Evolutionary conservation across 2,797 vertebrate genomes (phyloP).

Genomic region (Sandelia bainsii): DNA sequence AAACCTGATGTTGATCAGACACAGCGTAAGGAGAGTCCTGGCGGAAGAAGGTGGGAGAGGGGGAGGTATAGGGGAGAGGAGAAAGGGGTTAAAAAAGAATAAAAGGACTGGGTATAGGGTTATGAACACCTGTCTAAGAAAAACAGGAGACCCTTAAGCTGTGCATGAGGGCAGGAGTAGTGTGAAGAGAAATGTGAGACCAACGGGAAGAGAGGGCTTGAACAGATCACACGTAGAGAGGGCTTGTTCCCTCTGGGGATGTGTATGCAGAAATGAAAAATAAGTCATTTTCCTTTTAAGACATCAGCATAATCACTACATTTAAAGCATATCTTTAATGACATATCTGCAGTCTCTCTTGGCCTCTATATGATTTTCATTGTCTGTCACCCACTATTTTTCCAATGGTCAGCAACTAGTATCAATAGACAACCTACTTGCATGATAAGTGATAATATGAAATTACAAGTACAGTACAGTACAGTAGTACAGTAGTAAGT

Average conservation of each 20-base stretch:
- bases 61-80: neutral
- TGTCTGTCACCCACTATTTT: too few species aligned
- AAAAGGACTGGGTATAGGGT: neutral
- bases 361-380: too few species aligned
- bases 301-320: too few species aligned
- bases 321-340: too few species aligned
- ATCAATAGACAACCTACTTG: too few species aligned
- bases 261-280: too few species aligned
- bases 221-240: neutral
- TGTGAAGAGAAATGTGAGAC: neutral
- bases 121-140: conserved; percentile 5
- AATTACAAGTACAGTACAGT: too few species aligned
- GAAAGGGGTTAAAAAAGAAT: neutral
- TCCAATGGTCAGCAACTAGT: too few species aligned
- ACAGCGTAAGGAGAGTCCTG: neutral
- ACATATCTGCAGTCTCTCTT: too few species aligned
- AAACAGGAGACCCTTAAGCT: neutral
- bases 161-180: conserved; percentile 1
- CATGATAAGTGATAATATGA: too few species aligned
- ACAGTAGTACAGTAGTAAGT: too few species aligned
- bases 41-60: neutral
- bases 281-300: too few species aligned
- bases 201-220: neutral
- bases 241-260: neutral
- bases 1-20: conserved; percentile 17